A percentile compares a stretch with the other conserved stretches of the same genome.
These are phyloP conservation scores for Dissostichus mawsoni DNA, from an alignment of 2,113 vertebrate species.

Conservation along the genomic window DNA sequence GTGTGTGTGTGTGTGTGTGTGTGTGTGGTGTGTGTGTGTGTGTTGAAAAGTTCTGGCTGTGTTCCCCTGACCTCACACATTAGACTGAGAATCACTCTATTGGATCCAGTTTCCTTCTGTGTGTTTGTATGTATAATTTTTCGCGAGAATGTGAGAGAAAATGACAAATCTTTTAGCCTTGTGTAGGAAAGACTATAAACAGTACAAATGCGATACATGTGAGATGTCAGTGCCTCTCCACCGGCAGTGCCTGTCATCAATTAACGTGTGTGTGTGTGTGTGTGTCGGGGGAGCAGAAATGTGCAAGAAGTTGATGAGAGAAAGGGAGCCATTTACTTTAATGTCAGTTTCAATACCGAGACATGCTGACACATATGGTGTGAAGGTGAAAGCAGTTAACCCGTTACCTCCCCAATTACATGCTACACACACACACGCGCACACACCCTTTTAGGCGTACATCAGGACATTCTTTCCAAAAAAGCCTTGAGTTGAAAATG, in stretches of 20 bases:
- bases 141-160: not conserved
- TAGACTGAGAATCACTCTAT: conserved; percentile 19
- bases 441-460: not conserved
- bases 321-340: conserved; percentile 28
- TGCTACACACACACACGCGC: conserved; percentile 5
- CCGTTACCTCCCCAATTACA: conserved; percentile 20
- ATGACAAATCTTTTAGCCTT: not conserved
- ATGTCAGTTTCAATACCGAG: conserved; percentile 33
- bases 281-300: conserved; percentile 21
- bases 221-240: conserved; percentile 36
- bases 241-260: conserved; percentile 61
- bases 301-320: conserved; percentile 42
- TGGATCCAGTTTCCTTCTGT: conserved; percentile 56
- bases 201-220: conserved; percentile 53
- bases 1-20: not conserved
- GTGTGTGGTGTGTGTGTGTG: conserved; percentile 7
- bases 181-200: conserved; percentile 46
- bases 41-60: conserved; percentile 46
- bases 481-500: conserved; percentile 24
- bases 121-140: conserved; percentile 37
- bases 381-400: conserved; percentile 63
- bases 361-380: conserved; percentile 52
- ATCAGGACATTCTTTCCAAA: conserved; percentile 48
- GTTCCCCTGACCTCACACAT: conserved; percentile 51
- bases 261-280: conserved; percentile 49